phyloP scores from a whole-genome alignment of 2,797 vertebrate species.

The Salmo trutta region DNA sequence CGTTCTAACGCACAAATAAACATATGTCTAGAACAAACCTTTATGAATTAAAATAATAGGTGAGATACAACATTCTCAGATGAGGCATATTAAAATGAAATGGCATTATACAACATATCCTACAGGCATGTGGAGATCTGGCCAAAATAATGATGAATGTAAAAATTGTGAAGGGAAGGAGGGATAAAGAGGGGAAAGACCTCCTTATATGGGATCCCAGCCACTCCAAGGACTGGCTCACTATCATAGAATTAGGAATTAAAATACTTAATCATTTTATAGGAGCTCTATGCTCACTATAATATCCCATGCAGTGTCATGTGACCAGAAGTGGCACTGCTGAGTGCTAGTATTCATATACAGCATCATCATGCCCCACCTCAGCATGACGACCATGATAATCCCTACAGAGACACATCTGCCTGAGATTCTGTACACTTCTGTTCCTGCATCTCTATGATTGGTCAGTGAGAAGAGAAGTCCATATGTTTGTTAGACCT shows the following conservation, averaged over 20 bases:
- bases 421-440: too few species aligned
- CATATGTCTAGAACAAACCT: not conserved
- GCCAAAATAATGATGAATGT: not conserved
- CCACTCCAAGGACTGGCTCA: not conserved
- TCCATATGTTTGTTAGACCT: not conserved
- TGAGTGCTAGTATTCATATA: not conserved
- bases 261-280: too few species aligned
- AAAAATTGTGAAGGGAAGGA: too few species aligned
- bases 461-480: not conserved
- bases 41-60: not conserved
- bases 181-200: not conserved
- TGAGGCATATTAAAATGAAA: not conserved
- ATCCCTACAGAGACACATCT: too few species aligned
- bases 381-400: too few species aligned
- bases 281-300: not conserved
- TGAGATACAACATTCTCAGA: not conserved
- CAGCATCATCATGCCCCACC: not conserved
- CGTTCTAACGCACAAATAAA: not conserved
- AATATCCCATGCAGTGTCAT: not conserved
- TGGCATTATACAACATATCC: not conserved
- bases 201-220: not conserved
- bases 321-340: constrained; percentile 26
- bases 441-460: too few species aligned
- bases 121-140: not conserved
- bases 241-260: too few species aligned